Evolutionary conservation across 1,140 invertebrate species (phyloP).

Genomic region (Patella vulgata): DNA sequence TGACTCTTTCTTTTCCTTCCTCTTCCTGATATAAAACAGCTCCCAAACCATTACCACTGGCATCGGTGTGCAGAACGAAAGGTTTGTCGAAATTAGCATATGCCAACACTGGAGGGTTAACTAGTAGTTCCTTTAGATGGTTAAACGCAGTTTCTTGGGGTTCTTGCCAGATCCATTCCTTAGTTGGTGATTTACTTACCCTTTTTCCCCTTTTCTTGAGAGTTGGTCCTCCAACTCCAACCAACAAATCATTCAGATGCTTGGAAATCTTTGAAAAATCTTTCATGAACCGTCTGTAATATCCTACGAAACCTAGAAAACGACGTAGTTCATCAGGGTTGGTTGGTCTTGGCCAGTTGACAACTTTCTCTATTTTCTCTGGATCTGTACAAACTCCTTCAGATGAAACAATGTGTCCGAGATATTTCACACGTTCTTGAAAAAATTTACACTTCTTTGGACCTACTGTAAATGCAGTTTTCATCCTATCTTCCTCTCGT

Average conservation of each 20-base stretch:
- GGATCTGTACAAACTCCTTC: constrained; percentile 31
- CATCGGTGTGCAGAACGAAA: too few relatives aligned
- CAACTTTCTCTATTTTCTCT: constrained; percentile 19
- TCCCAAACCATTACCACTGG: too few relatives aligned
- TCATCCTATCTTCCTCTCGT: constrained; percentile 38
- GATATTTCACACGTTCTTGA: too few relatives aligned
- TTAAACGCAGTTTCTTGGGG: constrained; percentile 8
- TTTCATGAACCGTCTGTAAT: too few relatives aligned
- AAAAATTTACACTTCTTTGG: constrained; percentile 65
- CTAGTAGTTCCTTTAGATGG: constrained; percentile 3
- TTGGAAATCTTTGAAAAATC: too few relatives aligned
- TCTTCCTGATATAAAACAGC: constrained; percentile 30
- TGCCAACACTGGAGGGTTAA: too few relatives aligned
- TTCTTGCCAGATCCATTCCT: constrained; percentile 19
- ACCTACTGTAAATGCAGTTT: constrained; percentile 64
- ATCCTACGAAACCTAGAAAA: too few relatives aligned
- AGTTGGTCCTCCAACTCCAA: too few relatives aligned
- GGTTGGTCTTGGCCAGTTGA: too few relatives aligned
- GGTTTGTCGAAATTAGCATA: constrained; percentile 12
- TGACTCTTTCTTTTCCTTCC: constrained; percentile 9
- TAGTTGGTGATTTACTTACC: neutral
- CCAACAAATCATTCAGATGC: too few relatives aligned
- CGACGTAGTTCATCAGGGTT: too few relatives aligned
- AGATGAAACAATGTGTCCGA: constrained; percentile 22
- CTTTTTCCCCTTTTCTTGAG: neutral